These are phyloP conservation scores for Notothenia rossii DNA, from an alignment of 2,113 vertebrate genomes.

Conservation along the genomic window DNA sequence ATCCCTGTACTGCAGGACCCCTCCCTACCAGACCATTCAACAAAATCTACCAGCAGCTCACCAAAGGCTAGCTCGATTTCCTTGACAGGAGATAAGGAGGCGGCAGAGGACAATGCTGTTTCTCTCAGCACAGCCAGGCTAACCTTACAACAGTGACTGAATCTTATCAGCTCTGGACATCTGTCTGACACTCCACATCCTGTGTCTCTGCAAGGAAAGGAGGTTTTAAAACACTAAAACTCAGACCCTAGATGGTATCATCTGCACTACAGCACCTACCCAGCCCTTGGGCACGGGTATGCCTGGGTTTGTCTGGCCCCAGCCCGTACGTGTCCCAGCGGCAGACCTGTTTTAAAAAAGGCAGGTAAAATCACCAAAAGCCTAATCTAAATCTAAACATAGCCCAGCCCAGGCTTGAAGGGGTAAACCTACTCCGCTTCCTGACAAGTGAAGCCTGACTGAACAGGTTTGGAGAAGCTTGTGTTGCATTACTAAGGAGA, in stretches of 20 bases:
- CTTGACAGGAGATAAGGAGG: conserved; percentile 62
- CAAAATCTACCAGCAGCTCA: conserved; percentile 37
- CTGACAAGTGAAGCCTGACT: conserved; percentile 74
- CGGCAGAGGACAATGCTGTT: conserved; percentile 69
- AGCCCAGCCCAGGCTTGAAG: conserved; percentile 68
- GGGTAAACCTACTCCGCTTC: conserved; percentile 65
- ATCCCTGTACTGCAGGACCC: conserved; percentile 19
- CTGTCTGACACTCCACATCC: conserved; percentile 67
- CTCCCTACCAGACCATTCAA: conserved; percentile 28
- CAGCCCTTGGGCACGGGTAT: conserved; percentile 43
- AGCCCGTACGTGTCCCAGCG: conserved; percentile 49
- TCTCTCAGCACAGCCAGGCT: conserved; percentile 51
- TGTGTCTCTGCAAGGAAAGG: conserved; percentile 48
- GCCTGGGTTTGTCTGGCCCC: conserved; percentile 49
- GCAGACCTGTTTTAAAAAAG: conserved; percentile 52
- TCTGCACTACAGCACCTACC: conserved; percentile 49
- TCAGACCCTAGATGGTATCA: conserved; percentile 19
- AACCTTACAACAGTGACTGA: conserved; percentile 70
- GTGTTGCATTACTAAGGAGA: conserved; percentile 61
- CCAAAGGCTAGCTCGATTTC: conserved; percentile 59
- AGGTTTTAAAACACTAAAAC: conserved; percentile 46
- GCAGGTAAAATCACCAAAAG: conserved; percentile 56
- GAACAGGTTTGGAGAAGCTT: conserved; percentile 71
- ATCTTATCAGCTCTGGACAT: conserved; percentile 74
- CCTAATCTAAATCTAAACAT: conserved; percentile 78